Evolutionary conservation across 2,888 invertebrate genomes (phyloP).

Genomic region (Neoaliturus tenellus): DNA sequence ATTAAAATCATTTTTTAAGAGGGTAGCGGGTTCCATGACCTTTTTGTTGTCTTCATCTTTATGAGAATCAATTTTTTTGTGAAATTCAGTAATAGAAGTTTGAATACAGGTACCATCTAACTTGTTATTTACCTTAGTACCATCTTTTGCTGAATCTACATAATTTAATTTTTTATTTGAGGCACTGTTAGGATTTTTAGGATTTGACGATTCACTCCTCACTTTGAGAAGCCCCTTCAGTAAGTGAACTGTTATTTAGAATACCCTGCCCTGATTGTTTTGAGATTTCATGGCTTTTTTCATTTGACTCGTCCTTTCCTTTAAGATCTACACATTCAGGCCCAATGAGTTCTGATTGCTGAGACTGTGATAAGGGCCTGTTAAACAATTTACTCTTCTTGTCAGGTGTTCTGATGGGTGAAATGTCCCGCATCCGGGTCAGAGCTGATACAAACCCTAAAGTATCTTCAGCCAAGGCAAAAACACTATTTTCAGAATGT

Average conservation of each 20-base stretch:
- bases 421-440: constrained; percentile 59
- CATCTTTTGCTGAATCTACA: too few relatives aligned
- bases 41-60: too few relatives aligned
- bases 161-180: too few relatives aligned
- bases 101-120: too few relatives aligned
- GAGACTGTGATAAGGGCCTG: neutral
- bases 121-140: too few relatives aligned
- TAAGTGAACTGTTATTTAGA: neutral
- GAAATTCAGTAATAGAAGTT: too few relatives aligned
- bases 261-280: neutral
- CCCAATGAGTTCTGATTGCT: neutral
- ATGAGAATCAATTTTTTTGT: too few relatives aligned
- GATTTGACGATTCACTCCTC: too few relatives aligned
- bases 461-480: constrained; percentile 58
- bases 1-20: too few relatives aligned
- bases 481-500: constrained; percentile 46
- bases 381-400: constrained; percentile 43
- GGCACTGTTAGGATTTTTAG: too few relatives aligned
- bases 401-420: constrained; percentile 60
- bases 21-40: too few relatives aligned
- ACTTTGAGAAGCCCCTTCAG: too few relatives aligned
- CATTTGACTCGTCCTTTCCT: neutral
- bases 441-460: constrained; percentile 61
- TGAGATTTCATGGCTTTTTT: neutral
- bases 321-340: neutral